Evolutionary conservation across 2,113 vertebrate species (phyloP), one percentile per base, ranked within the genome.

Genomic region (Macquaria ambigua): DNA sequence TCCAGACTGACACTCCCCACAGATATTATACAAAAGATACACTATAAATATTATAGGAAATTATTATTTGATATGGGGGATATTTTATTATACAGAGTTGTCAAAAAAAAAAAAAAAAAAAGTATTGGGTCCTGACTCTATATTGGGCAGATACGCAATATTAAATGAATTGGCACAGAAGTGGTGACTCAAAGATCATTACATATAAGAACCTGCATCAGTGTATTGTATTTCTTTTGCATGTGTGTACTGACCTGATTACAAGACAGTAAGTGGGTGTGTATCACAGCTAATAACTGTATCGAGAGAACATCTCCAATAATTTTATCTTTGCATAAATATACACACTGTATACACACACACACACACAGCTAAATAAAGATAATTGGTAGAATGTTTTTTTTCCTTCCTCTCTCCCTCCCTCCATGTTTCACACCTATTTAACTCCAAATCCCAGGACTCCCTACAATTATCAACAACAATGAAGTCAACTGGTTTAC

Each of bases 401-500:
- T 39, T 37, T 25, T 74, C n/a, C 48, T 69, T 77, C 56, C 34
- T 43, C 9, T 21, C 62, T 71, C 70, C 46, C 31, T 37, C 48
- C 23, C 9, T 21, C 41, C 16, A 53, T 50, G 23, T 56, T 84
- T 76, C 64, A 62, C 70, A 76, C 48, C 34, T 34, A 68, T 68
- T 84, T 76, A 82, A 75, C 70, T 62, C n/a, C 31, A 81, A 79
- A 82, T 83, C 79, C 83, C 83, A 76, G 20, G 46, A 43, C 61
- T 79, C 28, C 37, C 58, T n/a, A 52, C 71, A 80, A 89, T 79
- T 79, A 85, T 71, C 58, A 63, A 55, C 82, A 82, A 84, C 74
- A 79, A 70, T 81, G 53, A 82, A 83, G 61, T 77, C 80, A 77
- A 84, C 67, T 81, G 34, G 37, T 83, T 82, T 81, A 61, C 56